Base-by-base conservation (phyloP, 2,113 vertebrate genomes). In the Pseudopodoces humilis region DNA sequence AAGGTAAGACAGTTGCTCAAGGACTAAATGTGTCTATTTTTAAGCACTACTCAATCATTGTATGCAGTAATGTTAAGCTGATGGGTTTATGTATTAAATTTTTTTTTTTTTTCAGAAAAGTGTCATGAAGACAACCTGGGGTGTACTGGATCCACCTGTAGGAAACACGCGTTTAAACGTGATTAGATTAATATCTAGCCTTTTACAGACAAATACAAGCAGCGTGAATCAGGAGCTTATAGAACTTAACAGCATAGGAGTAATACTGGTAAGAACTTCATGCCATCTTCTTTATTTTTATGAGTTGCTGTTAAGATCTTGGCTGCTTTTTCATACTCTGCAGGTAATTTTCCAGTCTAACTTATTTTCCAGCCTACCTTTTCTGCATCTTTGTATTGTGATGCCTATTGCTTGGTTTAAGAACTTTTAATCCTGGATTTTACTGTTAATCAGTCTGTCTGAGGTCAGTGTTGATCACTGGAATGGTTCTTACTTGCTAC, bases 41-140 rank as follows among this genome's bases (percentile, higher is more conserved):
- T 76, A 53, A 62, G 24, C 19, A 22, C 19, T 76, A 6, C 5
- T 50, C 8, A 47, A 3, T 55, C n/a, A 24, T 25, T 71, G 14
- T 64, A 33, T 16, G 1, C 65, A 49, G 35, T 72, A 64, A 65
- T 43, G 28, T 28, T 53, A 39, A 95, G 11, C 14, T 69, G 30
- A 2, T 47, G 7, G 7, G 3, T 10, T 52, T 53, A 17, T 41
- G 10, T 39, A 13, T 24, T n/a, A 27, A 39, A 44, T 27, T 21
- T n/a, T 63, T n/a, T 63, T 90, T 83, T 56, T 88, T 81, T 94
- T 92, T 37, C 96, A 99, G 99, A 99, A 99, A 95, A 99, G 98
- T 44, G 92, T 99, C 69, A 98, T 99, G 99, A 99, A 99, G 97
- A 99, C 99, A 23, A 99, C 99, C 0, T 99, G 99, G 99, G 99